A percentile compares a stretch with the other conserved stretches of the same genome.
Evolutionary conservation across 2,888 invertebrate species (phyloP).

Genomic region (Eupithecia vulgata): DNA sequence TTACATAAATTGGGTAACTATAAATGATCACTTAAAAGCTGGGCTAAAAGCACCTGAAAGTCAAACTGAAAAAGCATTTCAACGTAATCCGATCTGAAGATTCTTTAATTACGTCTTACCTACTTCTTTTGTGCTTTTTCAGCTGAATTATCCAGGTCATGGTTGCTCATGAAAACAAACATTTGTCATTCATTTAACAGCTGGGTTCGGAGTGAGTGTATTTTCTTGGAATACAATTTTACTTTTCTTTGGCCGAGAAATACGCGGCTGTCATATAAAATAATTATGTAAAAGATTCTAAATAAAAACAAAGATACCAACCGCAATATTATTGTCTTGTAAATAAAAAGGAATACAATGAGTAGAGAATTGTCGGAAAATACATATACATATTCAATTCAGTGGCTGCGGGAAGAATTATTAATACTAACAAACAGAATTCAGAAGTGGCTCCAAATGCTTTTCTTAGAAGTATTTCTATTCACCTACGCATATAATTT

Average conservation of each 20-base stretch:
- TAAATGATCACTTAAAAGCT: background rate
- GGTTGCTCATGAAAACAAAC: slow-evolving; percentile 44
- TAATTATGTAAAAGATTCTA: background rate
- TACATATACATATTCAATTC: background rate
- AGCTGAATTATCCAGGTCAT: slow-evolving; percentile 52
- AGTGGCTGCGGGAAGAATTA: background rate
- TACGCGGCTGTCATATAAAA: background rate
- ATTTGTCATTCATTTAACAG: slow-evolving; percentile 46
- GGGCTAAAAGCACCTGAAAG: background rate
- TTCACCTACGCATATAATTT: slow-evolving; percentile 7
- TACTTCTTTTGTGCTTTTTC: slow-evolving; percentile 11
- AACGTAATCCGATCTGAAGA: background rate
- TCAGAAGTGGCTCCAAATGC: background rate
- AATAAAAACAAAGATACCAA: background rate
- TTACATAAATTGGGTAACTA: background rate
- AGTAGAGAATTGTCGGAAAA: background rate
- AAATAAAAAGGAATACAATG: background rate
- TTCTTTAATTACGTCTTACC: background rate
- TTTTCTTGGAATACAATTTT: background rate
- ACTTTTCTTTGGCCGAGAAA: background rate
- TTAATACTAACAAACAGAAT: slow-evolving; percentile 3
- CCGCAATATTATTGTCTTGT: background rate
- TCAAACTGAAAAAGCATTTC: background rate
- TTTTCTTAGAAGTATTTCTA: slow-evolving; percentile 12
- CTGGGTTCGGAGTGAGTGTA: slow-evolving; percentile 15